Percentiles rank a stretch among this genome's conserved stretches.
Evolutionary conservation across 1,140 invertebrate species (phyloP).

Genomic region (Drosophila takahashii): DNA sequence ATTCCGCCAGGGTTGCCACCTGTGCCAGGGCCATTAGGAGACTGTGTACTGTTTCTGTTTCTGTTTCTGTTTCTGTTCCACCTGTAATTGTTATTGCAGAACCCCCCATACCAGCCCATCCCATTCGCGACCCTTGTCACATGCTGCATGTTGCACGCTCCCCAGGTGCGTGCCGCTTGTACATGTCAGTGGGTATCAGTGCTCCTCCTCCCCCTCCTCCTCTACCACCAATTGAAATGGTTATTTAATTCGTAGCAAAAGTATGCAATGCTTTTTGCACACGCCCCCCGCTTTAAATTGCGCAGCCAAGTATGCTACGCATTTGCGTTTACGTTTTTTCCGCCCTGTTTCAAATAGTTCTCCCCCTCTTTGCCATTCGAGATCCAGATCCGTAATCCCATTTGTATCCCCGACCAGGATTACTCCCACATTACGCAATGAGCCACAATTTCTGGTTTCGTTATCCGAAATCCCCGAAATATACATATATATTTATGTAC

Average conservation of each 20-base stretch:
- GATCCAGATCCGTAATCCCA: background rate
- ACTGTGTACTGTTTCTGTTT: background rate
- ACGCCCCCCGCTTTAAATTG: constrained; percentile 21
- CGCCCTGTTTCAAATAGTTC: background rate
- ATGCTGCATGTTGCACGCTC: constrained; percentile 17
- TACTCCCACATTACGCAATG: constrained; percentile 34
- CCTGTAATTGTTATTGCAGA: constrained; percentile 27
- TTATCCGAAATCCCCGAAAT: background rate
- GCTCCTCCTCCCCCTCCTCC: background rate
- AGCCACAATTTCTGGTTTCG: constrained; percentile 29
- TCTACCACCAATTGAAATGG: constrained; percentile 21
- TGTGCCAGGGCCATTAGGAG: background rate
- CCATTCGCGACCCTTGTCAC: constrained; percentile 2
- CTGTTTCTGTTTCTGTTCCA: background rate
- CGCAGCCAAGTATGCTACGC: constrained; percentile 29
- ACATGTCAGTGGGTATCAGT: background rate
- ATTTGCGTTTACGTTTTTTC: constrained; percentile 17
- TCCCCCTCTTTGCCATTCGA: no score
- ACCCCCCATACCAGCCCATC: background rate
- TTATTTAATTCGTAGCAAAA: constrained; percentile 42
- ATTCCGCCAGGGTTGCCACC: background rate
- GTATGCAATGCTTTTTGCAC: constrained; percentile 6
- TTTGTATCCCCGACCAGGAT: constrained; percentile 9
- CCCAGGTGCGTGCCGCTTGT: constrained; percentile 9
- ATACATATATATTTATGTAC: background rate